Conservation (phyloP, 1,140 invertebrate genomes). For the Bombus sylvicola region DNA sequence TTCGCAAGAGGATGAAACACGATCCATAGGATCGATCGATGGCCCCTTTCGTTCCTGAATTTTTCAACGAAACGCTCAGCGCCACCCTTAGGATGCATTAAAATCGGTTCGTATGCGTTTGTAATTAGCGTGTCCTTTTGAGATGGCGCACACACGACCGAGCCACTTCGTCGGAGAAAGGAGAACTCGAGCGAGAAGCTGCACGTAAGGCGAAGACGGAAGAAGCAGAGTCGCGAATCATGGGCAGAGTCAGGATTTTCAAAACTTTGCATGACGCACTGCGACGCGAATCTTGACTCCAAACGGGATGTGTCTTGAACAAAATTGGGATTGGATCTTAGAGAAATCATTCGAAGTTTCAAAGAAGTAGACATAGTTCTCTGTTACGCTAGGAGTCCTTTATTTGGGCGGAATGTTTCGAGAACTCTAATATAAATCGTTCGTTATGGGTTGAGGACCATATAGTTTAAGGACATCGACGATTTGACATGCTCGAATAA, state of each 20-base stretch:
- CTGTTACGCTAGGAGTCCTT: neutral
- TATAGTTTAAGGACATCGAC: neutral
- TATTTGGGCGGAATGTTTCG: neutral
- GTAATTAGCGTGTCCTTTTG: constrained; percentile 3
- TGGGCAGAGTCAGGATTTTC: neutral
- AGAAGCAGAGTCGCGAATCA: too few species aligned
- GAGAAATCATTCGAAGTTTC: neutral
- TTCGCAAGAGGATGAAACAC: too few species aligned
- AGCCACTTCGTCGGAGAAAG: neutral
- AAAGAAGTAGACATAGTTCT: neutral
- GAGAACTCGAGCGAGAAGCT: neutral
- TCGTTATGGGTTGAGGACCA: too few species aligned
- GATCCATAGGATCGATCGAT: neutral
- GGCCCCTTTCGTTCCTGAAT: neutral
- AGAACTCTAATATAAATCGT: neutral
- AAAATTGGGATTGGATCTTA: neutral
- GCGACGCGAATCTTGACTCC: neutral
- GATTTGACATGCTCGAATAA: neutral
- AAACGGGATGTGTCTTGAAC: too few species aligned
- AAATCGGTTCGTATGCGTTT: neutral
- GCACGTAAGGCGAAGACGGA: neutral
- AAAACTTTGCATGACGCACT: too few species aligned
- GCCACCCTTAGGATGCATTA: neutral
- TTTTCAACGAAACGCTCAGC: neutral
- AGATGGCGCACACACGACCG: neutral